A percentile compares a stretch with the other conserved stretches of the same genome.
Evolutionary conservation across 2,797 vertebrate genomes (phyloP).

Genomic region (Malurus leucopterus): DNA sequence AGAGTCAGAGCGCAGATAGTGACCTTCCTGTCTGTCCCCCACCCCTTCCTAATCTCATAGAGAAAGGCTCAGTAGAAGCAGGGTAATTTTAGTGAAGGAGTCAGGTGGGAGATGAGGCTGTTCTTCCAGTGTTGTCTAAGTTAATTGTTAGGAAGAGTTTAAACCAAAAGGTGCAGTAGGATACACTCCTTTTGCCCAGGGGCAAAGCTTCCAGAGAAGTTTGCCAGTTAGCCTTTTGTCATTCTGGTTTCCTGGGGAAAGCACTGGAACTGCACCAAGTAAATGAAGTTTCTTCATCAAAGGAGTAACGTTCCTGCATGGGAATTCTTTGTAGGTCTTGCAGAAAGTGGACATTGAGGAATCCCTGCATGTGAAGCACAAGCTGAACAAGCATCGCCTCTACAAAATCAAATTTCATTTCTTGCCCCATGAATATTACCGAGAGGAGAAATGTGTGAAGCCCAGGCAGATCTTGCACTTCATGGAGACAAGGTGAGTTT

Average conservation of each 20-base stretch:
- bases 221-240: neutral
- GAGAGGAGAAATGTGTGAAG: slow-evolving; percentile 82
- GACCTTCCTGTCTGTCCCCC: neutral
- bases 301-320: neutral
- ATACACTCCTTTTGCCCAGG: neutral
- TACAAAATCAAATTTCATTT: slow-evolving; percentile 87
- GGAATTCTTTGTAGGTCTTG: slow-evolving; percentile 77
- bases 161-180: neutral
- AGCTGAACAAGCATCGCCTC: slow-evolving; percentile 66
- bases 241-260: neutral
- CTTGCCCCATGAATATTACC: slow-evolving; percentile 79
- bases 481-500: slow-evolving; percentile 85
- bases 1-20: neutral
- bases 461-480: slow-evolving; percentile 84
- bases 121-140: neutral
- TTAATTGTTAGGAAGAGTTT: neutral
- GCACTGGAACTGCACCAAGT: neutral
- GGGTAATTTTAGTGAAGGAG: neutral
- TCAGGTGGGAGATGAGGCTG: neutral
- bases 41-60: neutral
- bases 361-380: slow-evolving; percentile 69
- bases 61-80: neutral
- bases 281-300: neutral
- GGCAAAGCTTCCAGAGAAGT: neutral
- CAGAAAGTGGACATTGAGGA: slow-evolving; percentile 88